Evolutionary conservation across 2,797 vertebrate species (phyloP).

Genomic region (Pseudomugil gertrudae): DNA sequence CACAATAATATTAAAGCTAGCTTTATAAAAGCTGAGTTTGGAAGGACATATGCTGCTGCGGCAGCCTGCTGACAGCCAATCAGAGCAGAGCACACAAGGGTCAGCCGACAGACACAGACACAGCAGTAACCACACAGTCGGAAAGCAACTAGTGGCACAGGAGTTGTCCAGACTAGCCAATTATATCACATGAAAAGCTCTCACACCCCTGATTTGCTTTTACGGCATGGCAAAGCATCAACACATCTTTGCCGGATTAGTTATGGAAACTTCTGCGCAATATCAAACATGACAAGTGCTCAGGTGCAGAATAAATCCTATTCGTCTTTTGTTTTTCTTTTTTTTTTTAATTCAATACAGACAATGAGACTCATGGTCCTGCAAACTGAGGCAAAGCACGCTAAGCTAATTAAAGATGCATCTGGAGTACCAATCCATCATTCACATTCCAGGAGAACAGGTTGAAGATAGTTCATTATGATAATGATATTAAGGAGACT

Average conservation of each 20-base stretch:
- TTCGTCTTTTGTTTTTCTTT: background rate
- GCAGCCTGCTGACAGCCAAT: slow-evolving; percentile 7
- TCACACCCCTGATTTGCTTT: slow-evolving; percentile 4
- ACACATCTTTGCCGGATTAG: background rate
- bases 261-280: background rate
- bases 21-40: background rate
- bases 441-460: background rate
- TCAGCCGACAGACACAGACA: background rate
- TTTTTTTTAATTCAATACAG: background rate
- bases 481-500: slow-evolving; percentile 11
- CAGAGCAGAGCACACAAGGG: background rate
- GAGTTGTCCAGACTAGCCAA: background rate
- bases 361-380: background rate
- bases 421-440: slow-evolving; percentile 7
- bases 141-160: background rate
- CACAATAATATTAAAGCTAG: background rate
- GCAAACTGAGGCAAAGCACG: background rate
- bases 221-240: slow-evolving; percentile 8
- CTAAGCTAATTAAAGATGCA: background rate
- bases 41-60: background rate
- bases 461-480: slow-evolving; percentile 5
- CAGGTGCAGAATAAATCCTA: background rate
- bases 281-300: slow-evolving; percentile 5
- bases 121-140: background rate
- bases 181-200: background rate